A percentile compares a stretch with the other conserved stretches of the same genome.
These are phyloP conservation scores for Sarcophaga variegata DNA, from an alignment of 2,888 invertebrate species.

Conservation along the genomic window DNA sequence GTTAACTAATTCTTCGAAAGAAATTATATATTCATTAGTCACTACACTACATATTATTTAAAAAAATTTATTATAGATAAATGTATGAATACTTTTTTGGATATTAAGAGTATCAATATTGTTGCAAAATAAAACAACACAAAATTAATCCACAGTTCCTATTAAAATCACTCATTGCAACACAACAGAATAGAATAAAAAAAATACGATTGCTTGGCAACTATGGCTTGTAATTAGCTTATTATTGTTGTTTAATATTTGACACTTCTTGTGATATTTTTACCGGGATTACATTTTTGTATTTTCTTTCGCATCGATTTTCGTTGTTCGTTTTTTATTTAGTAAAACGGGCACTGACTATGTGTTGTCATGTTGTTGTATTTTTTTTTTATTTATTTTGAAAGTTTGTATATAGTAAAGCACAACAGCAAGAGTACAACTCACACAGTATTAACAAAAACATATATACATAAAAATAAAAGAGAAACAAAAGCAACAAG, in stretches of 20 bases:
- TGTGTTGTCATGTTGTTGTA: neutral
- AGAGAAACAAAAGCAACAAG: neutral
- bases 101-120: no score
- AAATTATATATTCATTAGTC: no score
- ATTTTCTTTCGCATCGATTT: slow-evolving; percentile 28
- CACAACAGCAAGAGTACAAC: neutral
- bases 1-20: no score
- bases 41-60: no score
- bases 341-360: slow-evolving; percentile 12
- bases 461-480: neutral
- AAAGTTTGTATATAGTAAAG: neutral
- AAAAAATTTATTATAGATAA: no score
- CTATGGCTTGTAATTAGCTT: neutral
- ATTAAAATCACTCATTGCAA: no score
- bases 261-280: slow-evolving; percentile 32
- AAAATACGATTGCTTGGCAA: slow-evolving; percentile 31
- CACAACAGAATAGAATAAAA: neutral
- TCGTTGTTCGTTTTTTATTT: slow-evolving; percentile 8
- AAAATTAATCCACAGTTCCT: no score
- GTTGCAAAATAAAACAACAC: no score
- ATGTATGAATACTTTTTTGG: no score
- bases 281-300: slow-evolving; percentile 47
- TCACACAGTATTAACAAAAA: neutral
- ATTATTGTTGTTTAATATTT: slow-evolving; percentile 13
- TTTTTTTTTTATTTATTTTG: neutral